Evolutionary conservation across 2,113 vertebrate genomes (phyloP), one percentile per base, ranked within the genome.

Genomic region (Phaethornis superciliosus): DNA sequence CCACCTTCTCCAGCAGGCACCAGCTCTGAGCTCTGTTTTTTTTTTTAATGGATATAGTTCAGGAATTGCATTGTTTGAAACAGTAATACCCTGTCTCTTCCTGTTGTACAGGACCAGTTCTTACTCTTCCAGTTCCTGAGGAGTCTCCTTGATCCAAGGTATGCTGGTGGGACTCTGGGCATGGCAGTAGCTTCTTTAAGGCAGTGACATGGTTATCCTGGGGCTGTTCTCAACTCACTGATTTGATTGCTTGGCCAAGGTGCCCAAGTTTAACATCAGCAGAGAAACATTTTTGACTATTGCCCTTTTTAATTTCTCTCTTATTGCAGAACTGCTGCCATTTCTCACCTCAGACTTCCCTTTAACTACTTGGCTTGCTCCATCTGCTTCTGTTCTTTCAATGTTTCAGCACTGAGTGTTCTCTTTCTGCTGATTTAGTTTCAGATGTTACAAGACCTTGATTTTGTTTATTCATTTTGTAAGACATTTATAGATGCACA

Each of bases 91-190:
- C 70, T 74, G 12, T 95, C 75, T 75, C 30, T 91, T 90, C 49
- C 54, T 81, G 8, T 79, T 55, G 58, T 70, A 24, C 67, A 99
- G 99, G 98, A 99, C 89, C 98, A 98, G 15, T 94, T 98, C 91
- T 96, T 99, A 64, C 97, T 98, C 78, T 99, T 99, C 96, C 97
- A 97, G 82, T 99, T 99, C 97, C 97, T 99, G 95, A 98, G 93
- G 46, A 47, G 46, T 47, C 46, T 47, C 46, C 46, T 47, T 47
- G 46, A 47, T 20, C 46, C 46, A 47, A 47, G 46, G 46, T 47
- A 49, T 49, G 49, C 20, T 22, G 10, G 49, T 46, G 46, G 46
- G 46, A 46, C 16, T 46, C 18, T 46, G 46, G 46, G 46, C 46
- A 46, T 46, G 15, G 46, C 46, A 46, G 19, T 19, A 46, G 46